Base-by-base conservation (phyloP, 2,113 vertebrate genomes). In the Dermatemys mawii region DNA sequence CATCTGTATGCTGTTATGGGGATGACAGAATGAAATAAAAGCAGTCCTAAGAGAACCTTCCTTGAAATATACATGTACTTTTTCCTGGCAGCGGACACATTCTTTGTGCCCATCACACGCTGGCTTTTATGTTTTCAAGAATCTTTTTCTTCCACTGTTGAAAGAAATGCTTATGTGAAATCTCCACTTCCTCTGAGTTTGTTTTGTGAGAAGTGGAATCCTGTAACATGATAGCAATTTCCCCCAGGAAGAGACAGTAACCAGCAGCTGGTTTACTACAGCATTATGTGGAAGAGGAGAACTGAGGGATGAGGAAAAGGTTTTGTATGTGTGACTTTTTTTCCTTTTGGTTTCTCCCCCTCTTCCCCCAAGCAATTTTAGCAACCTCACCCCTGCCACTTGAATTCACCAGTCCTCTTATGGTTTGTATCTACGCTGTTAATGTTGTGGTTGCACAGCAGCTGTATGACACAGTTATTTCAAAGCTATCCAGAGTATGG, bases 311-410 rank as follows among this genome's bases (percentile, higher is more conserved):
- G 11, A 81, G 48, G 78, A 44, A 27, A 60, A 96, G 70, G 57
- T 93, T 94, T 93, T 96, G 86, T 97, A 92, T 96, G 88, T 93
- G 35, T 92, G 93, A 48, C 78, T 75, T 94, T 96, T 75, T 94
- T 96, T 94, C 92, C 76, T 53, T 90, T 88, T 85, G 70, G 86
- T 84, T 81, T 91, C 84, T 95, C 38, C 14, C 83, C n/a, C 22
- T 8, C n/a, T 41, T n/a, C 32, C 48, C 19, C 9, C 19, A 84
- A 84, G 93, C 7, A 1, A 54, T 50, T 54, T 54, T 35, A 44
- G 46, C 79, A 90, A 78, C 67, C 84, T 95, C 70, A 93, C 1
- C 8, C 2, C 81, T 90, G 85, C 80, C 73, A 27, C 79, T 90
- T 94, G 76, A 91, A 83, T 55, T 84, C 48, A 38, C 21, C 82